These are phyloP conservation scores for Pristionchus arcanus DNA, from an alignment of 2,888 invertebrate species.

Conservation along the genomic window DNA sequence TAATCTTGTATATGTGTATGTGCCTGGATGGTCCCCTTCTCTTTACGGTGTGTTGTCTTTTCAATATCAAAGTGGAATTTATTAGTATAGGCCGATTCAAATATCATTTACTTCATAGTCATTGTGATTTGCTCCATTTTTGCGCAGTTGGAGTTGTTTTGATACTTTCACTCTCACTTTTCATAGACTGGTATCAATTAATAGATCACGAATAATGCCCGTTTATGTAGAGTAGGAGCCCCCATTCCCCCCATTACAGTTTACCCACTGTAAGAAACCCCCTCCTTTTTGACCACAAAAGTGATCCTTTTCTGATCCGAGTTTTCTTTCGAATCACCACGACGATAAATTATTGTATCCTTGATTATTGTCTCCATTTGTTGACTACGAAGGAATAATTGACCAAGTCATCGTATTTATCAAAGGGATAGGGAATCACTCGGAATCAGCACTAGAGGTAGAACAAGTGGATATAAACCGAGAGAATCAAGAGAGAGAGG, in stretches of 20 bases:
- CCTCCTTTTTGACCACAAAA: background rate
- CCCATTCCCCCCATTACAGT: conserved; percentile 9
- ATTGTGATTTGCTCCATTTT: conserved; percentile 40
- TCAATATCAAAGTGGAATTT: conserved; percentile 44
- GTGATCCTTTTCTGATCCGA: conserved; percentile 36
- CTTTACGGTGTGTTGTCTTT: conserved; percentile 36
- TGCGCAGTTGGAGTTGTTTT: background rate
- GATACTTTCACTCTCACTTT: conserved; percentile 39
- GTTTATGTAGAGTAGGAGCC: conserved; percentile 27
- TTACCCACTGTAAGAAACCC: background rate
- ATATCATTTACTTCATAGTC: conserved; percentile 33
- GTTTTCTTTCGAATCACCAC: conserved; percentile 45
- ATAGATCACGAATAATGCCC: background rate
- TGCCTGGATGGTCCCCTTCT: conserved; percentile 34
- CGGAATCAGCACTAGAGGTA: conserved; percentile 46
- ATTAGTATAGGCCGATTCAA: background rate
- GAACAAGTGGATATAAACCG: conserved; percentile 24
- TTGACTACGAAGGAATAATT: background rate
- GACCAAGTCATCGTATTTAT: conserved; percentile 40
- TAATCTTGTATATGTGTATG: conserved; percentile 48
- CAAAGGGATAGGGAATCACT: conserved; percentile 46
- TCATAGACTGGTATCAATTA: conserved; percentile 43
- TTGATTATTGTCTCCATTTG: background rate
- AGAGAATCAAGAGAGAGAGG: background rate
- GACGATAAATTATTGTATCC: conserved; percentile 38